Base-by-base conservation (phyloP, 2,797 vertebrate species). In the Sebastes reedi region DNA sequence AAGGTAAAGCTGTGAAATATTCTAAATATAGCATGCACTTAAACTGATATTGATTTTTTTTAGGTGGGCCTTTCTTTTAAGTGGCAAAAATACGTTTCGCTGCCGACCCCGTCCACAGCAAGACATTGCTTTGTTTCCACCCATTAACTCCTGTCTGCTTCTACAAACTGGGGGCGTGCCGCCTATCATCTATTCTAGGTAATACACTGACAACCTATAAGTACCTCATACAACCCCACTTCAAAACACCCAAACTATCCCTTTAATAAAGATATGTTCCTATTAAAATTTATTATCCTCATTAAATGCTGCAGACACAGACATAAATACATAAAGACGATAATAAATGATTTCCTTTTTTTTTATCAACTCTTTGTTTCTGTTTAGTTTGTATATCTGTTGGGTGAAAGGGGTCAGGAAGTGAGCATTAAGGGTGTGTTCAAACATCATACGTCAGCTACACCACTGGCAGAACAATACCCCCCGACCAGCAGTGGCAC, bases 391-490 rank as follows among this genome's bases (percentile, higher is more conserved):
- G 73, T 66, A 16, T 89, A 81, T 89, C 68, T 73, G 65, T 32
- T 12, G 58, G 59, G 77, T 46, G 76, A 82, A 71, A 67, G 82
- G 81, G 39, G 39, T 80, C 84, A 92, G 93, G 92, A 94, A 91
- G 85, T 70, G 42, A 87, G 66, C 61, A 36, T 67, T 77, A 61
- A 76, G 93, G 88, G 92, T 73, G 89, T 86, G 83, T 71, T 87
- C 71, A 90, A 90, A 91, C 89, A 88, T 81, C 82, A 72, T 68
- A 87, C 78, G 30, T 86, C 90, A 88, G 56, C 74, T 1, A 20
- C 79, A 68, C 65, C 64, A 1, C 67, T 32, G 59, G 73, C 82
- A 91, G 90, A 94, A 95, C 94, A 95, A 95, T 95, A 67, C 70
- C 71, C 58, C 61, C 3, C 18, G 11, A 30, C 32, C 82, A 79